Conservation (phyloP, 1,140 invertebrate species). For the Meloidogyne hapla region DNA sequence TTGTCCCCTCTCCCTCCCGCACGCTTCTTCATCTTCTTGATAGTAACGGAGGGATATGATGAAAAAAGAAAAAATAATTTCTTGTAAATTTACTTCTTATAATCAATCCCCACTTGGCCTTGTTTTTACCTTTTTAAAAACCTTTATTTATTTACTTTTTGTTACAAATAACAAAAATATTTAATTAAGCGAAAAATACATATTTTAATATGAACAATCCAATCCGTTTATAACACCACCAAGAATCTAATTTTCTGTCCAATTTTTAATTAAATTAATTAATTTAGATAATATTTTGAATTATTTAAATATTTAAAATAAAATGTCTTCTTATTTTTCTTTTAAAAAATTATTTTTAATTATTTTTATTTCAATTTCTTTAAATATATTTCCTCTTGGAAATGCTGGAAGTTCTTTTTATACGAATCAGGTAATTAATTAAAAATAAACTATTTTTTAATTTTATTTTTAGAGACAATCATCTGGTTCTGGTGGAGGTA, state of each 20-base stretch:
- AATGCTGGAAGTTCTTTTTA: background rate
- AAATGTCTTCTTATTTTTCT: background rate
- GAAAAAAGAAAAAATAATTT: background rate
- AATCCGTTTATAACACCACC: no score
- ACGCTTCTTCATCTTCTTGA: background rate
- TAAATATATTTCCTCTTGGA: background rate
- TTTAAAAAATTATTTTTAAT: constrained; percentile 2
- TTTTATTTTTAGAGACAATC: background rate
- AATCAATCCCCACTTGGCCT: constrained; percentile 2
- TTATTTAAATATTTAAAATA: no score
- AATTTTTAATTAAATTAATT: no score
- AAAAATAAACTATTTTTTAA: background rate
- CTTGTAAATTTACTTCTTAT: background rate
- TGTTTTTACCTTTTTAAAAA: background rate
- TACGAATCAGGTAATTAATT: background rate
- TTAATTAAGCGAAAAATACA: no score
- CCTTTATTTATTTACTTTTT: background rate
- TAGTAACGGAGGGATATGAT: background rate
- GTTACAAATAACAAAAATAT: background rate
- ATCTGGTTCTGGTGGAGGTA: no score
- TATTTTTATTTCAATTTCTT: background rate
- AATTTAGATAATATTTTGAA: background rate
- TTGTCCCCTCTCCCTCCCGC: background rate
- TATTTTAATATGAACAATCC: no score
- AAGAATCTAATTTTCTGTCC: no score